Evolutionary conservation across 2,797 vertebrate species (phyloP), one percentile per base, ranked within the genome.

Genomic region (Neomorphus geoffroyi): DNA sequence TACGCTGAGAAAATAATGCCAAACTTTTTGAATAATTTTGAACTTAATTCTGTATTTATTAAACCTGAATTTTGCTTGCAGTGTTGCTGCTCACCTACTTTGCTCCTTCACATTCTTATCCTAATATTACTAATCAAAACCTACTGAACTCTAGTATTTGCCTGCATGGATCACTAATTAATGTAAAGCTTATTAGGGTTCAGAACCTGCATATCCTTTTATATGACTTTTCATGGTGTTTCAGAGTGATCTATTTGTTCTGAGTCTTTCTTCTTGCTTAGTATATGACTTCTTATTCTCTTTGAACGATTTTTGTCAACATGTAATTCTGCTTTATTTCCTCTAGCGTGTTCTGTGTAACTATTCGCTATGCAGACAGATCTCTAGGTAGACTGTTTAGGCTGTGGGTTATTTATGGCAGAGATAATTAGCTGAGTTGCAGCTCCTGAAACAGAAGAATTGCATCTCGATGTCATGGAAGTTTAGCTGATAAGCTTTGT

Each of bases 391-490:
- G 64, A 51, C 80, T 22, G 27, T 53, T 77, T 62, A 57, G 75
- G 28, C 92, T 17, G 13, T 43, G 72, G 41, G 60, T 89, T 94
- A 88, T 93, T 94, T 92, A 57, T 80, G 73, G 80, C 62, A 65
- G 65, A 72, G 66, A 19, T 88, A 80, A 93, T 88, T 86, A 88
- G 50, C 77, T 84, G 73, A 90, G 54, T 88, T 90, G 62, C 41
- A 65, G 83, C 88, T 88, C 46, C 77, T 84, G 86, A 90, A 94
- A 79, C 92, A 79, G 77, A 83, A 91, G 90, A 88, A 84, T 84
- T 75, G 61, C 0, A 0, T 41, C 58, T 93, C 2, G 0, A n/a
- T 88, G 62, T 85, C 0, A 0, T 60, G 69, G 33, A 89, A 46
- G 28, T 73, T 79, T 27, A 92, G 80, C 72, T 91, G 91, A 64